Percentiles rank a stretch among this genome's conserved stretches.
Conservation (phyloP, 2,888 invertebrate species). For the Phengaris alcon region DNA sequence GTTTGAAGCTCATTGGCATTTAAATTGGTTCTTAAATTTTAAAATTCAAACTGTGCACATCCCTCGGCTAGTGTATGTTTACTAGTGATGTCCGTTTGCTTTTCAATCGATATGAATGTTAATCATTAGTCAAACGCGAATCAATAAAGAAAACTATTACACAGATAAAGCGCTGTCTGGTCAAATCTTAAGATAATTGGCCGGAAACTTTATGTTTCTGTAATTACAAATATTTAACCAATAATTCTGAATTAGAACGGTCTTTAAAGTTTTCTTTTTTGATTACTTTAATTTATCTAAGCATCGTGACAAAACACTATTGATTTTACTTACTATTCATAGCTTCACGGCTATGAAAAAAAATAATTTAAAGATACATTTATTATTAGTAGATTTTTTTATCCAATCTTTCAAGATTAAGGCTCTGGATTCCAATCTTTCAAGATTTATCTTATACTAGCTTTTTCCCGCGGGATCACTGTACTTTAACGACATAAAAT, state of each 20-base stretch:
- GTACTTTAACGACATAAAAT: too few species aligned
- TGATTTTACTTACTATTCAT: not conserved
- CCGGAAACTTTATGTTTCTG: not conserved
- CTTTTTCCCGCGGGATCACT: too few species aligned
- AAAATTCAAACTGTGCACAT: not conserved
- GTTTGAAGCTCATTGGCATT: too few species aligned
- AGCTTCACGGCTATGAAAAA: not conserved
- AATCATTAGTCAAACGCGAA: not conserved
- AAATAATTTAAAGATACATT: not conserved
- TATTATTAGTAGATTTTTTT: too few species aligned
- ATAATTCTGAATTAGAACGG: not conserved
- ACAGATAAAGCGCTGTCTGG: not conserved
- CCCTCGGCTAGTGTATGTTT: not conserved
- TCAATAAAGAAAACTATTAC: conserved; percentile 1
- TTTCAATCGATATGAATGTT: conserved; percentile 34
- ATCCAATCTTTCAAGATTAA: too few species aligned
- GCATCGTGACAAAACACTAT: too few species aligned
- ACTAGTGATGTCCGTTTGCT: conserved; percentile 32
- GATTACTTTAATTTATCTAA: not conserved
- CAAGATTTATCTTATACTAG: too few species aligned
- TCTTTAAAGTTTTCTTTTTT: not conserved
- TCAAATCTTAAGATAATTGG: not conserved
- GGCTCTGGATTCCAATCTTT: too few species aligned
- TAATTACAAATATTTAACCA: not conserved
- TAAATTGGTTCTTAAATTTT: too few species aligned